Conservation (phyloP, 2,113 vertebrate species). For the Podarcis cretensis region DNA sequence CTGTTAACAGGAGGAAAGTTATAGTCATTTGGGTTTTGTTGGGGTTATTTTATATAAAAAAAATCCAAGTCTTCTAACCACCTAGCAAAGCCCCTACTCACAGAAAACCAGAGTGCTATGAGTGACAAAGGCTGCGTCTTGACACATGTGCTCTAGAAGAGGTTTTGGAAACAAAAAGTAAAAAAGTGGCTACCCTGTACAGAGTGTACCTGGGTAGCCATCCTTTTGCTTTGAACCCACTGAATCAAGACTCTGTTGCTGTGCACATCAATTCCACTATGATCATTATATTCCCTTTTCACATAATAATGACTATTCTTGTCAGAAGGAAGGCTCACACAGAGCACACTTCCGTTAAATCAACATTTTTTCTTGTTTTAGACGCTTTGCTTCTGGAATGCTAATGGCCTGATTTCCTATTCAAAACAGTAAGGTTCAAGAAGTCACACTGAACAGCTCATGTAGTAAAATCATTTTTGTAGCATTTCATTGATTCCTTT, state of each 20-base stretch:
- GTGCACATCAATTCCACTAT: not conserved
- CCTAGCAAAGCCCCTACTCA: not conserved
- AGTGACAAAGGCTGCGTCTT: not conserved
- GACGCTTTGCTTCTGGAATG: not conserved
- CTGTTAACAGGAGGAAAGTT: too few species aligned
- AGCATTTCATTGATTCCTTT: slow-evolving; percentile 1
- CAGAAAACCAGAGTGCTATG: not conserved
- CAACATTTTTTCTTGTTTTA: not conserved
- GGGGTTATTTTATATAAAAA: not conserved
- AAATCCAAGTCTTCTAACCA: not conserved
- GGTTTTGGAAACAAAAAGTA: not conserved
- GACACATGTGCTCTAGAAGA: not conserved
- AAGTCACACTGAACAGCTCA: slow-evolving; percentile 8
- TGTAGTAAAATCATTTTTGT: not conserved
- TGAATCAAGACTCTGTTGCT: not conserved
- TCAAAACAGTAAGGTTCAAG: slow-evolving; percentile 22
- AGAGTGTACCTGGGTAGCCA: not conserved
- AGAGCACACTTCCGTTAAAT: not conserved
- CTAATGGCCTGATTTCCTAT: slow-evolving; percentile 20
- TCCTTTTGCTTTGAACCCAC: not conserved
- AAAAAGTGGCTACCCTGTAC: not conserved
- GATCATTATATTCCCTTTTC: not conserved
- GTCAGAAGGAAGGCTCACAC: not conserved
- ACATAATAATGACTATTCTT: slow-evolving; percentile 7
- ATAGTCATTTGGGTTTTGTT: not conserved